A percentile compares a stretch with the other conserved stretches of the same genome.
Conservation (phyloP, 2,797 vertebrate species). For the Botia kubotai region DNA sequence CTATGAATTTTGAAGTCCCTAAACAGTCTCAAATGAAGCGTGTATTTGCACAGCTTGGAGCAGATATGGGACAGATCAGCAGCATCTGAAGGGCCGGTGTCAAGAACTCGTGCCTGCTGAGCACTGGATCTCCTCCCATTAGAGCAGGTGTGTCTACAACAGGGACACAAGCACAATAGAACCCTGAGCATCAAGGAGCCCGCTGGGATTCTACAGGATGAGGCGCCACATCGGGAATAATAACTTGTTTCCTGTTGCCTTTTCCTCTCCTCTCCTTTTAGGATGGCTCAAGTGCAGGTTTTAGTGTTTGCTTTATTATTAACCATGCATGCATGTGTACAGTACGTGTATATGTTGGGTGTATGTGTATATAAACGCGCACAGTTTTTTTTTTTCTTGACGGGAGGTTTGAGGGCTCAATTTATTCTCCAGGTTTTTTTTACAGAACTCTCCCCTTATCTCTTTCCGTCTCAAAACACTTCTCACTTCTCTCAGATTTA, state of each 20-base stretch:
- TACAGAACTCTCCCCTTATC: conserved; percentile 68
- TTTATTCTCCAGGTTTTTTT: conserved; percentile 16
- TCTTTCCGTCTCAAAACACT: conserved; percentile 67
- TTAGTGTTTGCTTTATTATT: neutral
- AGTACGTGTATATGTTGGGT: neutral
- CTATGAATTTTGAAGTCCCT: conserved; percentile 32
- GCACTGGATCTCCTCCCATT: neutral
- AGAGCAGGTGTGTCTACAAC: conserved; percentile 51
- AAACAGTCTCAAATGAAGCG: conserved; percentile 30
- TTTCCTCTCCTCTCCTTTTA: neutral
- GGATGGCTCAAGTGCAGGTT: neutral
- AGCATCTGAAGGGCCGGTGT: conserved; percentile 32
- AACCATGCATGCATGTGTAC: neutral
- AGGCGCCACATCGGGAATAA: conserved; percentile 80
- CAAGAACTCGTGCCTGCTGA: conserved; percentile 29
- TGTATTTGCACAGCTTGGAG: conserved; percentile 56
- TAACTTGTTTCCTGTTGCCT: conserved; percentile 61
- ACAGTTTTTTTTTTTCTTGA: neutral
- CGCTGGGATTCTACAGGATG: conserved; percentile 75
- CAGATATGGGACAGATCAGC: conserved; percentile 46
- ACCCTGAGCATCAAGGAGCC: conserved; percentile 43
- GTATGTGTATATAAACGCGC: too few species aligned
- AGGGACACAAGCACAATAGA: conserved; percentile 52
- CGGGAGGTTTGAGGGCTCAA: conserved; percentile 45
- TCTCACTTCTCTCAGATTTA: conserved; percentile 55